phyloP scores from a whole-genome alignment of 1,140 invertebrate genomes.

The Drosophila repletoides region DNA sequence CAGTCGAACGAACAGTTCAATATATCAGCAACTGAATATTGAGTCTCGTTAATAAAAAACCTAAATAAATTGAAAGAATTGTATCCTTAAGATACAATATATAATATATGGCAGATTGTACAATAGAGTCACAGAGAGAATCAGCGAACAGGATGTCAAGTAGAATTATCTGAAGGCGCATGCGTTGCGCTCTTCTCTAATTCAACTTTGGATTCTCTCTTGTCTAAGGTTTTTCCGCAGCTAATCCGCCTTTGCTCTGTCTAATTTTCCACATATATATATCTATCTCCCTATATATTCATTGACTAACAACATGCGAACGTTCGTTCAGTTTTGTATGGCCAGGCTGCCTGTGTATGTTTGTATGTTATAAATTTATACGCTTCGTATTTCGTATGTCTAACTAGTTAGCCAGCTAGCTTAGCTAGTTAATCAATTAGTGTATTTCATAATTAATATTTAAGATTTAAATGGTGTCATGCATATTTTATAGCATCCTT shows the following conservation, averaged over 20 bases:
- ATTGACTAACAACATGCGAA: slow-evolving; percentile 72
- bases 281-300: too few relatives aligned
- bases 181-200: background rate
- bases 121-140: background rate
- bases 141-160: background rate
- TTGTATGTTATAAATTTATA: background rate
- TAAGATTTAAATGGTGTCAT: slow-evolving; percentile 1
- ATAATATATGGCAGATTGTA: background rate
- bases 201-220: background rate
- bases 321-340: slow-evolving; percentile 59
- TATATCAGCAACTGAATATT: slow-evolving; percentile 2
- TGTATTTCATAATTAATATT: slow-evolving; percentile 5
- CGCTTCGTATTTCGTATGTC: too few relatives aligned
- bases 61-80: slow-evolving; percentile 29
- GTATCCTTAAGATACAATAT: slow-evolving; percentile 33
- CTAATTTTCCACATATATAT: slow-evolving; percentile 45
- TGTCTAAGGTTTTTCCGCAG: background rate
- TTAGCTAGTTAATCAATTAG: slow-evolving; percentile 22
- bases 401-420: too few relatives aligned
- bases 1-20: background rate
- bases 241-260: background rate
- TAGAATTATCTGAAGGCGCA: slow-evolving; percentile 16
- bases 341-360: background rate
- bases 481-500: slow-evolving; percentile 26
- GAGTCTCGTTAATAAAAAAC: slow-evolving; percentile 60